Conservation (phyloP, 2,797 vertebrate species). For the Pseudopleuronectes americanus region DNA sequence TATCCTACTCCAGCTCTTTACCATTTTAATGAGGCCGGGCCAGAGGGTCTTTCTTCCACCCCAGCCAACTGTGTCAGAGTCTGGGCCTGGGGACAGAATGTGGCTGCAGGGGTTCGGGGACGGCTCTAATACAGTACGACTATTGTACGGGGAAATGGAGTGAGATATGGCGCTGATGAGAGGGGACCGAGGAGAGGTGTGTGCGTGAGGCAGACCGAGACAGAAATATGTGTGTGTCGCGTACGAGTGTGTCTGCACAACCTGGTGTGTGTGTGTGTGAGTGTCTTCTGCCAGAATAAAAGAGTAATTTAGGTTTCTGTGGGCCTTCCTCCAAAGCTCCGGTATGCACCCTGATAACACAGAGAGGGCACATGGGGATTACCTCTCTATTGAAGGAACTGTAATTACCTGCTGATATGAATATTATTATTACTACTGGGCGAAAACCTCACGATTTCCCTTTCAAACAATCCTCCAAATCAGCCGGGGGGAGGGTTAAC, state of each 20-base stretch:
- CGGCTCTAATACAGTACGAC: constrained; percentile 53
- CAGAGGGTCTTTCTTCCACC: constrained; percentile 71
- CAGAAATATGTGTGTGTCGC: constrained; percentile 47
- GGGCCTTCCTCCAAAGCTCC: constrained; percentile 70
- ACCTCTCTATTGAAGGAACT: constrained; percentile 74
- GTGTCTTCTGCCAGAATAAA: constrained; percentile 69
- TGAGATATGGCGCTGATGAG: constrained; percentile 69
- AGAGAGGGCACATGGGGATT: constrained; percentile 74
- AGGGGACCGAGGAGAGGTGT: constrained; percentile 40
- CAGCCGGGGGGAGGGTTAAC: constrained; percentile 43
- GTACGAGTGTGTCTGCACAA: constrained; percentile 30
- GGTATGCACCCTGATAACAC: constrained; percentile 72
- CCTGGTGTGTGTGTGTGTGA: constrained; percentile 18
- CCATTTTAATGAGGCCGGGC: constrained; percentile 81
- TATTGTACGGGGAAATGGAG: constrained; percentile 65
- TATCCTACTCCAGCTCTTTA: constrained; percentile 77
- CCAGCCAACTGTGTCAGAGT: constrained; percentile 78
- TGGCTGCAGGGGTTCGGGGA: constrained; percentile 58
- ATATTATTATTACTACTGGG: constrained; percentile 65
- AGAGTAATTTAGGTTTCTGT: constrained; percentile 77
- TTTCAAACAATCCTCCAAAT: constrained; percentile 44
- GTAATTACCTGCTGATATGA: constrained; percentile 80
- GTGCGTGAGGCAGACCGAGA: constrained; percentile 27
- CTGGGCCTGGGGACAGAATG: constrained; percentile 65
- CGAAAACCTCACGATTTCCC: constrained; percentile 54